These are phyloP conservation scores for Capreolus pygargus DNA, from an alignment of 2,113 vertebrate species.

Conservation along the genomic window DNA sequence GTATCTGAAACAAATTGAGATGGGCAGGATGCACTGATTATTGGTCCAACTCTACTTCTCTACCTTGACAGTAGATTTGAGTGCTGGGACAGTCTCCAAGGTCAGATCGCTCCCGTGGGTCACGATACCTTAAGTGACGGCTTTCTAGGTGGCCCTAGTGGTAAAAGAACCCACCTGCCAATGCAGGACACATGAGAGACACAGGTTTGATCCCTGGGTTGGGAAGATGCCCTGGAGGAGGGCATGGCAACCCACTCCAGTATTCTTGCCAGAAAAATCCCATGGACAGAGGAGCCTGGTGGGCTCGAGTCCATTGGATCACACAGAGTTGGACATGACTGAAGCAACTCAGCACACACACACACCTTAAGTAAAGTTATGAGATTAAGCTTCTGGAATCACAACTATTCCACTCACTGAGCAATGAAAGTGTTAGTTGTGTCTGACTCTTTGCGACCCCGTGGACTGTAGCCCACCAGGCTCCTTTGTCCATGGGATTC, in stretches of 20 bases:
- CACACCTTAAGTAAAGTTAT: not conserved
- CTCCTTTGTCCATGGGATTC: not conserved
- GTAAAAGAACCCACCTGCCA: not conserved
- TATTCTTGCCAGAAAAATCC: not conserved
- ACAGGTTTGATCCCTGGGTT: not conserved
- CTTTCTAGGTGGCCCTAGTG: not conserved
- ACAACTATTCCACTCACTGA: not conserved
- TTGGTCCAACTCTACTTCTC: not conserved
- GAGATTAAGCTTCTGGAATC: not conserved
- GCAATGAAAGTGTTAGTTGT: not conserved
- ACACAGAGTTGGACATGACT: not conserved
- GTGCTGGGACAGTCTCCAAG: not conserved
- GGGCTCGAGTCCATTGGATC: not conserved
- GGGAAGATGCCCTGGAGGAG: not conserved
- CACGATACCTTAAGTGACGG: not conserved
- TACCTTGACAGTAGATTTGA: not conserved
- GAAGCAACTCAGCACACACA: not conserved
- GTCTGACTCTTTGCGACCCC: not conserved
- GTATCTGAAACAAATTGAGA: not conserved
- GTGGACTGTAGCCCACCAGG: not conserved
- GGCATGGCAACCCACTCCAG: not conserved
- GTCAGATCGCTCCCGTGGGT: not conserved
- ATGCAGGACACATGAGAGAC: not conserved
- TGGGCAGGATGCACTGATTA: not conserved
- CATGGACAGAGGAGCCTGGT: not conserved